Evolutionary conservation across 30 jellyfish, hydroid and myxozoan genomes (phyloP), one percentile per base, ranked within the genome.

Genomic region (Hydractinia echinata): DNA sequence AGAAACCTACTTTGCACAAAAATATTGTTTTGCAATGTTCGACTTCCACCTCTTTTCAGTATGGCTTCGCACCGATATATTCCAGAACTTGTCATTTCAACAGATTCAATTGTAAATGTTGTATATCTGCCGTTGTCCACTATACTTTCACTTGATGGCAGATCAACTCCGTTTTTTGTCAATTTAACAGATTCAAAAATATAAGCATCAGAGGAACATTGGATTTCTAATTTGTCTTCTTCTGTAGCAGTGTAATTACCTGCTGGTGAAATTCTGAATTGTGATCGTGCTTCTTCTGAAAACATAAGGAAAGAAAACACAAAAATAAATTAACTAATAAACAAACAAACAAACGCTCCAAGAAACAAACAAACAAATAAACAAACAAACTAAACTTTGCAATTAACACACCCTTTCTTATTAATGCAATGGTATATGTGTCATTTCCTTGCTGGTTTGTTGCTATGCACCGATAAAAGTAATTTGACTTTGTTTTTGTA

Each of bases 41-140:
- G 55, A 6, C 10, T 10, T 4, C 86, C 86, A 54, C 97, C 97
- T 20, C 78, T 81, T 60, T 67, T 73, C 79, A 61, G 67, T 7
- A 2, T 4, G 10, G 83, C 95, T 58, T 53, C 52, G 72, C 97
- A 90, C 7, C 81, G 77, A 66, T 90, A 90, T 0, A 8, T 79
- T 50, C 96, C 97, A 82, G 62, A 39, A 76, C 86, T 95, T 5
- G 30, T 48, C 67, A 89, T 19, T 10, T 67, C 64, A 15, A 77
- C 69, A 51, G 93, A 79, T 53, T 66, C 18, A 55, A 89, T 83
- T 5, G 79, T 56, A 44, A 79, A 55, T 58, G 51, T 71, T 5
- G 44, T 64, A 11, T 81, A 76, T 66, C 84, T 21, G 8, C 49
- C 7, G 67, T 6, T 18, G 11, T 53, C 61, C 15, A n/a, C 66